Evolutionary conservation across 2,113 vertebrate species (phyloP), one percentile per base, ranked within the genome.

Genomic region (Cryptoleucopteryx plumbea): DNA sequence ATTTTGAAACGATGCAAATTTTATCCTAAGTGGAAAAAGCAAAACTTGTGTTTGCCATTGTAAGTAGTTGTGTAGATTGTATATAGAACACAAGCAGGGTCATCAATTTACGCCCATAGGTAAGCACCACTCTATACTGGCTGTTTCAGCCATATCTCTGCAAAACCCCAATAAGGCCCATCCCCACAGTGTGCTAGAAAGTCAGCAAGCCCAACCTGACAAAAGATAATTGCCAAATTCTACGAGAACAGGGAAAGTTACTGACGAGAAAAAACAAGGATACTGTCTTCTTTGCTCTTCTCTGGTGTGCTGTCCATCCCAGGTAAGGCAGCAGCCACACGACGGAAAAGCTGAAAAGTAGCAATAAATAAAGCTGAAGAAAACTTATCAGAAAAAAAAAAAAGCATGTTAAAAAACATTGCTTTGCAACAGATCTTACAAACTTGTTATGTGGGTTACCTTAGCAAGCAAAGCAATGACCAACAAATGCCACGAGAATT

Each of bases 261-360:
- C 50, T 22, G 59, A 29, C 8, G 6, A 59, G 38, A 77, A 86
- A 53, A 87, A 53, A 25, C 38, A 97, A 99, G 98, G 98, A 99
- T 99, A 99, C 98, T 98, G 97, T 99, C 98, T 86, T 99, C 98
- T 99, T 99, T 99, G 98, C 99, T 99, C 75, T 98, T 98, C 97
- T 98, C 98, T 59, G 98, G 98, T 97, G 98, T 98, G 96, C 98
- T 99, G 88, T 98, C 99, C 99, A 99, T 99, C 72, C 98, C 98
- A 65, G 98, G 98, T 95, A 99, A 97, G 78, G 98, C 98, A 86
- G 99, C 98, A 82, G 98, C 98, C 86, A 99, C 98, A 62, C 98
- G 98, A n/a, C 98, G 98, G 97, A 99, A 99, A 97, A 99, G 98
- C 98, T 99, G 55, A 22, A 95, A 93, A 79, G 56, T 2, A 90